These are phyloP conservation scores for Falco concolor DNA, from an alignment of 2,797 vertebrate species.

Conservation along the genomic window DNA sequence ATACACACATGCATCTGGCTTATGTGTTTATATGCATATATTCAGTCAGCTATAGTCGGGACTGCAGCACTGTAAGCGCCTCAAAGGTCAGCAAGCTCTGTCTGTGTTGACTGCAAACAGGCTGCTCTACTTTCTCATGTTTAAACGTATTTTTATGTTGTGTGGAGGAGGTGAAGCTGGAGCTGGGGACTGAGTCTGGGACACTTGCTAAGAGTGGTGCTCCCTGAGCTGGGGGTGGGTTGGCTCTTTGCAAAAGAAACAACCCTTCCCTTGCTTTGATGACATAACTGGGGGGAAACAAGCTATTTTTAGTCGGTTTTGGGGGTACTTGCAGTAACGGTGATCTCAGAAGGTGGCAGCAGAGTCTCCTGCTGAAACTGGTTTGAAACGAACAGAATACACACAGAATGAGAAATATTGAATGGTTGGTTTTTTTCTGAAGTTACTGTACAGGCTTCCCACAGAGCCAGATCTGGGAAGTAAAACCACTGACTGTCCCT, in stretches of 20 bases:
- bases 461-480: background rate
- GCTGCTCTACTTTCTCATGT: background rate
- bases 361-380: background rate
- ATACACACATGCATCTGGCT: accelerated
- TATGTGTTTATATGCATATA: accelerated
- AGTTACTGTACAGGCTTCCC: background rate
- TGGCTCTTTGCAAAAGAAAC: background rate
- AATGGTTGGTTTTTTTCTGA: background rate
- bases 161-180: background rate
- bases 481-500: background rate
- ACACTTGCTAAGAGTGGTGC: accelerated
- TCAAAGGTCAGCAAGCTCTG: background rate
- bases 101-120: accelerated
- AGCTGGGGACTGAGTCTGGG: background rate
- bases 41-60: accelerated
- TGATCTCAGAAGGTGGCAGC: slow-evolving; percentile 15
- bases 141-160: background rate
- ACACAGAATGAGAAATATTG: background rate
- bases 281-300: background rate
- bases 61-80: accelerated
- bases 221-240: background rate
- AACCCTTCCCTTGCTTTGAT: background rate
- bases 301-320: background rate
- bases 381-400: accelerated
- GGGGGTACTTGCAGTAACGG: background rate